A percentile compares a stretch with the other conserved stretches of the same genome.
Evolutionary conservation across 2,888 invertebrate genomes (phyloP).

Genomic region (Lymantria dispar): DNA sequence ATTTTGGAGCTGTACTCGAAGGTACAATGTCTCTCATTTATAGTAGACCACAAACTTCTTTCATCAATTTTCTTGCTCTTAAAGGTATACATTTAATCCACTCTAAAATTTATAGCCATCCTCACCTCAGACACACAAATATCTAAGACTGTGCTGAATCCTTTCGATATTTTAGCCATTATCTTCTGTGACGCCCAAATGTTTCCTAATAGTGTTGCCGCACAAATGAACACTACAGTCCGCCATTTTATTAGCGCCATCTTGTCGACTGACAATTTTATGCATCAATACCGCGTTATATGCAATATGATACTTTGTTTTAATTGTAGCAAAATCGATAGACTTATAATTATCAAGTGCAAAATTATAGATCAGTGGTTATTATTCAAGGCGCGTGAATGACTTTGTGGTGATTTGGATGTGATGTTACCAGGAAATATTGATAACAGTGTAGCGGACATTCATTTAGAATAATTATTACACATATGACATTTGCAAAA

Average conservation of each 20-base stretch:
- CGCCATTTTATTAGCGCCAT: conserved; percentile 42
- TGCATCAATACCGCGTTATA: not conserved
- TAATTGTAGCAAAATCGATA: conserved; percentile 10
- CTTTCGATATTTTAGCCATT: conserved; percentile 52
- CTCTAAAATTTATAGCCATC: not conserved
- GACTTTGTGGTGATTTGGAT: not conserved
- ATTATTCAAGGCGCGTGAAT: not conserved
- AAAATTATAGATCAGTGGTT: not conserved
- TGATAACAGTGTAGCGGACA: not conserved
- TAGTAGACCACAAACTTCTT: too few species aligned
- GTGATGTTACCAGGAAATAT: not conserved
- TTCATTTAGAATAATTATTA: not conserved
- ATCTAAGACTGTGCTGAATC: conserved; percentile 51
- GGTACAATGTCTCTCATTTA: too few species aligned
- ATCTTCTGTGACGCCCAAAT: conserved; percentile 50
- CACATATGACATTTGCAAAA: not conserved
- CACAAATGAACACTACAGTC: conserved; percentile 13
- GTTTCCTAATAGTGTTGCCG: conserved; percentile 1
- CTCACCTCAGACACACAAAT: conserved; percentile 48
- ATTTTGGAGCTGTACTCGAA: too few species aligned
- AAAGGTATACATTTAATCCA: too few species aligned
- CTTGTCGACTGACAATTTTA: conserved; percentile 8
- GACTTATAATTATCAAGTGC: conserved; percentile 5
- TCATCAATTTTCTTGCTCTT: too few species aligned
- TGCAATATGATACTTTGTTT: conserved; percentile 2